Conservation (phyloP, 2,797 vertebrate genomes). For the Ctenochaetus hawaiiensis region DNA sequence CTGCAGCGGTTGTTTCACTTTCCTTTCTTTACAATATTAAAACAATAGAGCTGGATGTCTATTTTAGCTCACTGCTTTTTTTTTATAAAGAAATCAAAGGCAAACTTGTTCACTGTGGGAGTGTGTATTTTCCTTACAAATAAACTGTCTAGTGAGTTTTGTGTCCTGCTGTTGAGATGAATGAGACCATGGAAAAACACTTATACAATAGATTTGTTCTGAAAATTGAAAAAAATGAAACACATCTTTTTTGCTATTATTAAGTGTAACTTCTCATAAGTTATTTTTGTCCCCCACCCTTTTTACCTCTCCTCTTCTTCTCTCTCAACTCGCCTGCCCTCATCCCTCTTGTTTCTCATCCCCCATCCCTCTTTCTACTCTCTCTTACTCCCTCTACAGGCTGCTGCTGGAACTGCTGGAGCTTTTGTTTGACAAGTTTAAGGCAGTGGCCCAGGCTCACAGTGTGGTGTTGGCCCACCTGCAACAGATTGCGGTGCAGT, state of each 20-base stretch:
- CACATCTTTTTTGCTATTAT: neutral
- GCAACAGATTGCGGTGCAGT: conserved; percentile 88
- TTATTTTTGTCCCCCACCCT: neutral
- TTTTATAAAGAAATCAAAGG: conserved; percentile 13
- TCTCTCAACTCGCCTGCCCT: neutral
- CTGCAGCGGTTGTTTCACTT: neutral
- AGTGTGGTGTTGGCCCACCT: conserved; percentile 92
- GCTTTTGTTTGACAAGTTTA: conserved; percentile 97
- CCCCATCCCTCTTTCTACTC: conserved; percentile 27
- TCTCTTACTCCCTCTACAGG: conserved; percentile 84
- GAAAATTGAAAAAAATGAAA: neutral
- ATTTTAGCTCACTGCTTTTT: neutral
- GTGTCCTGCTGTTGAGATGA: neutral
- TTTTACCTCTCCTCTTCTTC: neutral
- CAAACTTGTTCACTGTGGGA: neutral
- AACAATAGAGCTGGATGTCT: conserved; percentile 9
- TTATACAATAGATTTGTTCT: neutral
- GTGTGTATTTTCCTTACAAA: conserved; percentile 19
- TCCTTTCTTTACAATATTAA: conserved; percentile 9
- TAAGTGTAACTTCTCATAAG: neutral
- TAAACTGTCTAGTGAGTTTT: conserved; percentile 6
- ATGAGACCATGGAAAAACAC: neutral
- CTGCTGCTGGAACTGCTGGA: conserved; percentile 95
- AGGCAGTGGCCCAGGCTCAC: conserved; percentile 94
- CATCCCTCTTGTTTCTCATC: neutral